A percentile compares a stretch with the other conserved stretches of the same genome.
phyloP scores from a whole-genome alignment of 2,113 vertebrate genomes.

The pig (Sus scrofa) region T2T-Sscrofa CM000823.6:55071001-55071500 shows the following conservation, averaged over 20 bases:
- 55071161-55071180: too few species aligned
- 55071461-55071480: accelerated
- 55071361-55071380: accelerated
- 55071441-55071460: accelerated
- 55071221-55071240: background rate
- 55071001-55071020: background rate
- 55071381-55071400: background rate
- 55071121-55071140: accelerated
- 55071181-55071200: background rate
- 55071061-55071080: background rate
- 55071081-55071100: background rate
- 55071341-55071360: background rate
- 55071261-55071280: background rate
- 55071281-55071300: background rate
- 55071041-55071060: accelerated
- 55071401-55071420: background rate
- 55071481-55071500: background rate
- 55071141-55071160: background rate
- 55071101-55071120: background rate
- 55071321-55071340: background rate
- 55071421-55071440: background rate
- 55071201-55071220: background rate
- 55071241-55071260: background rate
- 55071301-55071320: background rate
- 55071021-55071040: background rate